Percentiles rank a stretch among this genome's conserved stretches.
phyloP scores from a whole-genome alignment of 2,797 vertebrate species.

The Cossypha polioptera region DNA sequence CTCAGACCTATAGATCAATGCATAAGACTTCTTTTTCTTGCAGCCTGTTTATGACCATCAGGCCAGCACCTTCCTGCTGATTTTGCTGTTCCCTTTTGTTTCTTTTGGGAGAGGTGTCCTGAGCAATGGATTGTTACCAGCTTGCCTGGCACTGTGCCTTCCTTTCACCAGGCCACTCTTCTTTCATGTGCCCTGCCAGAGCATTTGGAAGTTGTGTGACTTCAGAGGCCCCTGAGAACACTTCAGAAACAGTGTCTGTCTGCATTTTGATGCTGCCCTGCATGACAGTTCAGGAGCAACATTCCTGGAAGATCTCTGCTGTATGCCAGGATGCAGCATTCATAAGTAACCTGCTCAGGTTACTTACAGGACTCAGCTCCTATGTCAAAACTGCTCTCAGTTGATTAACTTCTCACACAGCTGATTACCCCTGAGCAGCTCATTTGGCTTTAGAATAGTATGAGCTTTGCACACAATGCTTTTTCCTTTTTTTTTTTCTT shows the following conservation, averaged over 20 bases:
- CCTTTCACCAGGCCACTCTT: neutral
- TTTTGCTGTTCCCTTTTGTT: neutral
- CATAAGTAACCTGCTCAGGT: neutral
- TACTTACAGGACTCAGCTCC: no score
- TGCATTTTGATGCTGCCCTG: neutral
- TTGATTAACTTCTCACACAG: neutral
- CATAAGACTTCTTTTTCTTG: neutral
- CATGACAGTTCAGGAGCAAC: neutral
- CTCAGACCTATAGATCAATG: neutral
- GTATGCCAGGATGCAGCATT: neutral
- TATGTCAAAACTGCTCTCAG: neutral
- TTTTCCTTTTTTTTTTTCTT: neutral
- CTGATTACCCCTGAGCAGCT: neutral
- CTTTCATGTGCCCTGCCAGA: neutral
- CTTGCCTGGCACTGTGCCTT: neutral
- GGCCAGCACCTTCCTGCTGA: neutral
- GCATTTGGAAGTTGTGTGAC: neutral
- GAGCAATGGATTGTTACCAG: neutral
- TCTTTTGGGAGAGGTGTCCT: neutral
- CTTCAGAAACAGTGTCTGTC: rapidly evolving
- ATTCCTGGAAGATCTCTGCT: neutral
- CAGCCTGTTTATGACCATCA: neutral
- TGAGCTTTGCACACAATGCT: neutral
- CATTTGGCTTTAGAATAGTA: neutral
- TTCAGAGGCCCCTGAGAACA: neutral